These are phyloP conservation scores for Hipposideros larvatus DNA, from an alignment of 2,797 vertebrate species.

Conservation along the genomic window DNA sequence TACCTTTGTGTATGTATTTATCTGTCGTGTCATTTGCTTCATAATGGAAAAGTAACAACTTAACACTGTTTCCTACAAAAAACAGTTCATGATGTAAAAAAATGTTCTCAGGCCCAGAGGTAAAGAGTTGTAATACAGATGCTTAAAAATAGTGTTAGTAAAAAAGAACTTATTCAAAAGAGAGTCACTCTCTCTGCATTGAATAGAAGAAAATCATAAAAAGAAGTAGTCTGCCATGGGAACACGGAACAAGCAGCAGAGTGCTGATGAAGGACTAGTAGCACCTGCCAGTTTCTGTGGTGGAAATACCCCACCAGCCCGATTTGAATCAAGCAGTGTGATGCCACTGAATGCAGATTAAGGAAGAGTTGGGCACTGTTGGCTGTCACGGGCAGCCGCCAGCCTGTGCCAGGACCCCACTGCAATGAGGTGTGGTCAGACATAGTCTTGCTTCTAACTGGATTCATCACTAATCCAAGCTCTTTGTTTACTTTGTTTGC, in stretches of 20 bases:
- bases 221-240: not conserved
- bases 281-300: not conserved
- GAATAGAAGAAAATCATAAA: not conserved
- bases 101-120: not conserved
- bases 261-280: not conserved
- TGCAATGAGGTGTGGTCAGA: not conserved
- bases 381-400: not conserved
- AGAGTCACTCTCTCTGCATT: not conserved
- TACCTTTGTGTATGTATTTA: not conserved
- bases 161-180: not conserved
- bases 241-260: not conserved
- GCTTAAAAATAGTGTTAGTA: constrained; percentile 2
- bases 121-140: not conserved
- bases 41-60: not conserved
- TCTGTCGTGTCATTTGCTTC: constrained; percentile 11
- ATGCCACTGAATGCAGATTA: not conserved
- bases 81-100: not conserved
- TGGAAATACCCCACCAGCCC: not conserved
- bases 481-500: not conserved
- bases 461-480: not conserved
- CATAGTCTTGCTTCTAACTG: not conserved
- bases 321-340: no score
- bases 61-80: not conserved
- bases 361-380: not conserved
- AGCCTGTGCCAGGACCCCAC: not conserved